Percentiles rank a stretch among this genome's conserved stretches.
Conservation (phyloP, 2,888 invertebrate species). For the Euspilapteryx auroguttella region DNA sequence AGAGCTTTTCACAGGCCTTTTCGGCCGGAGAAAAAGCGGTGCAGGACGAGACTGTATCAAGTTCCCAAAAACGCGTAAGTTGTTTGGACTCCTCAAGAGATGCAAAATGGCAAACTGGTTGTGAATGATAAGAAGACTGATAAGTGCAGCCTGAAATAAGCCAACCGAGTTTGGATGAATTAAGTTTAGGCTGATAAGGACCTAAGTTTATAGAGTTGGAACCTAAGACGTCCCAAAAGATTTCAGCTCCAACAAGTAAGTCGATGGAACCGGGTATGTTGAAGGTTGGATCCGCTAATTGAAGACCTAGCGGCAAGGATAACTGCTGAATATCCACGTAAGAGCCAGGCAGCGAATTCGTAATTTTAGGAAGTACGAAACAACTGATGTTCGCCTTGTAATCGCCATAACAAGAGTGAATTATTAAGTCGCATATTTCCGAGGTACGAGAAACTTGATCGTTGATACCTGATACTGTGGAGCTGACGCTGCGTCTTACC, state of each 20-base stretch:
- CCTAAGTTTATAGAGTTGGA: conserved; percentile 4
- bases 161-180: conserved; percentile 4
- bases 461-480: conserved; percentile 4
- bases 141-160: conserved; percentile 2
- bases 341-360: not conserved
- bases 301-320: conserved; percentile 1
- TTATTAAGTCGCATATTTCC: not conserved
- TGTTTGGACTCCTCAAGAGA: not conserved
- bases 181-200: conserved; percentile 1
- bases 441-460: conserved; percentile 3
- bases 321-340: conserved; percentile 1
- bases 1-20: not conserved
- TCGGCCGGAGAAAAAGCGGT: not conserved
- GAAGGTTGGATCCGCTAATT: conserved; percentile 1
- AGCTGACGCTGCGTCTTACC: not conserved
- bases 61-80: conserved; percentile 1
- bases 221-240: conserved; percentile 5
- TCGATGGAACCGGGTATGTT: conserved; percentile 3
- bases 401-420: not conserved
- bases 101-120: not conserved
- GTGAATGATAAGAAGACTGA: not conserved
- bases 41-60: too few species aligned
- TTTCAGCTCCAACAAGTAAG: conserved; percentile 5
- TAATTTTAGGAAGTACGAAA: conserved; percentile 1
- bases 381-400: not conserved